A percentile compares a stretch with the other conserved stretches of the same genome.
These are phyloP conservation scores for Smittia sp. DNA, from an alignment of 2,888 invertebrate species.

Conservation along the genomic window DNA sequence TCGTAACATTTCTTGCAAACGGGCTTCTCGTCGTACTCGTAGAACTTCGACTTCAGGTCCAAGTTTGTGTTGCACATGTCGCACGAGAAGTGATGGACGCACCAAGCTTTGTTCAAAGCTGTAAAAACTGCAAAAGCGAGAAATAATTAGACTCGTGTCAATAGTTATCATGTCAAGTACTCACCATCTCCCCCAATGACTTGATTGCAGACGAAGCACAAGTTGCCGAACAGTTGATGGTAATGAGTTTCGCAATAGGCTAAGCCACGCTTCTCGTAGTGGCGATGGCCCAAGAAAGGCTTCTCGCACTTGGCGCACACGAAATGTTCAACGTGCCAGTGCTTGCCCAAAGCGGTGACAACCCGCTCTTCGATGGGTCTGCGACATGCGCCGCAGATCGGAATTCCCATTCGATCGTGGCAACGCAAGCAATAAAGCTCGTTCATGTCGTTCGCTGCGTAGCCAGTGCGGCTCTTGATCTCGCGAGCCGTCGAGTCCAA, in stretches of 20 bases:
- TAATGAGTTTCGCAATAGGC: slow-evolving; percentile 99
- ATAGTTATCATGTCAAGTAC: slow-evolving; percentile 46
- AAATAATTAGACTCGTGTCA: slow-evolving; percentile 20
- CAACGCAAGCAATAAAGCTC: slow-evolving; percentile 96
- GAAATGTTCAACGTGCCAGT: slow-evolving; percentile 98
- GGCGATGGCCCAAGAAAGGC: slow-evolving; percentile 97
- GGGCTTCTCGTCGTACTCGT: slow-evolving; percentile 97
- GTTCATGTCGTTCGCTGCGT: slow-evolving; percentile 87
- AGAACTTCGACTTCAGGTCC: slow-evolving; percentile 97
- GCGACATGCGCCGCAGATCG: slow-evolving; percentile 99
- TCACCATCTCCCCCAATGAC: slow-evolving; percentile 96
- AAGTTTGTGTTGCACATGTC: slow-evolving; percentile 94
- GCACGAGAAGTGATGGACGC: slow-evolving; percentile 97
- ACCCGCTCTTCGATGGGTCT: slow-evolving; percentile 98
- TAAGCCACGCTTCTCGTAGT: slow-evolving; percentile 96
- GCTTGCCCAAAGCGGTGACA: slow-evolving; percentile 96
- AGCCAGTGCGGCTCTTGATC: slow-evolving; percentile 86
- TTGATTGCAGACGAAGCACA: slow-evolving; percentile 98
- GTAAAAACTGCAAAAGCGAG: slow-evolving; percentile 76
- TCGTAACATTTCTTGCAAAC: slow-evolving; percentile 99
- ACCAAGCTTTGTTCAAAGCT: slow-evolving; percentile 98
- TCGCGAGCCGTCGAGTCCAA: slow-evolving; percentile 94
- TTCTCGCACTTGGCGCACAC: slow-evolving; percentile 99
- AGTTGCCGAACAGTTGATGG: slow-evolving; percentile 97
- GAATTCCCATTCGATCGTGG: slow-evolving; percentile 99